Evolutionary conservation across 2,888 invertebrate species (phyloP).

Genomic region (Volucella inflata): DNA sequence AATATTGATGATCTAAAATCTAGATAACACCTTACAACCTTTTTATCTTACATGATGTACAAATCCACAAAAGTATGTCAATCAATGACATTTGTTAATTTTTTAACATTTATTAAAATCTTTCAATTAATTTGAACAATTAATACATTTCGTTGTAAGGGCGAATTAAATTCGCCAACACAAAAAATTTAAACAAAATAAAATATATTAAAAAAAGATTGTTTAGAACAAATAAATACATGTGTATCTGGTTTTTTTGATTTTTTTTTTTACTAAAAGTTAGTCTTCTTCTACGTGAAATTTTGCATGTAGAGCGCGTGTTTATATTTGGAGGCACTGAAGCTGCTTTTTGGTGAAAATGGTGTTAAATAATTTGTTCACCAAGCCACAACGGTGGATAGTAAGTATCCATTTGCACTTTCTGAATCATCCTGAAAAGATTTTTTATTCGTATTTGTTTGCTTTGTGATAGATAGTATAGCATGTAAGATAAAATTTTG

Average conservation of each 20-base stretch:
- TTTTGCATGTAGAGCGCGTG: conserved; percentile 32
- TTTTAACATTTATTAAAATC: too few relatives aligned
- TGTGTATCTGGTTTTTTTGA: conserved; percentile 28
- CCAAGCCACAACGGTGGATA: conserved; percentile 87
- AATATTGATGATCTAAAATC: too few relatives aligned
- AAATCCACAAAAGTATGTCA: too few relatives aligned
- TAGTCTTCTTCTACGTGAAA: conserved; percentile 26
- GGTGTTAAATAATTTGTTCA: conserved; percentile 76
- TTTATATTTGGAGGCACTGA: conserved; percentile 25
- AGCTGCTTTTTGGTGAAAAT: conserved; percentile 45
- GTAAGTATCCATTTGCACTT: conserved; percentile 87
- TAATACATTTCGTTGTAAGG: too few relatives aligned
- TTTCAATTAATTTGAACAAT: too few relatives aligned
- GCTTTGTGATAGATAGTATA: conserved; percentile 65
- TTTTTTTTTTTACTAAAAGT: conserved; percentile 22
- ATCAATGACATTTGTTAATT: too few relatives aligned
- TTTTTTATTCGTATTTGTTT: conserved; percentile 50
- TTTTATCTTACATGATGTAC: too few relatives aligned
- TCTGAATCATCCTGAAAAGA: conserved; percentile 88
- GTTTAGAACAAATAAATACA: neutral
- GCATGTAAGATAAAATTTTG: conserved; percentile 33
- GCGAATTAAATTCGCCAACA: too few relatives aligned
- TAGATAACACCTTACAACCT: too few relatives aligned
- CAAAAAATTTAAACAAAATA: too few relatives aligned
- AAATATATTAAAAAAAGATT: too few relatives aligned